Base-by-base conservation (phyloP, 2,888 invertebrate species). In the Blastobasis adustella region DNA sequence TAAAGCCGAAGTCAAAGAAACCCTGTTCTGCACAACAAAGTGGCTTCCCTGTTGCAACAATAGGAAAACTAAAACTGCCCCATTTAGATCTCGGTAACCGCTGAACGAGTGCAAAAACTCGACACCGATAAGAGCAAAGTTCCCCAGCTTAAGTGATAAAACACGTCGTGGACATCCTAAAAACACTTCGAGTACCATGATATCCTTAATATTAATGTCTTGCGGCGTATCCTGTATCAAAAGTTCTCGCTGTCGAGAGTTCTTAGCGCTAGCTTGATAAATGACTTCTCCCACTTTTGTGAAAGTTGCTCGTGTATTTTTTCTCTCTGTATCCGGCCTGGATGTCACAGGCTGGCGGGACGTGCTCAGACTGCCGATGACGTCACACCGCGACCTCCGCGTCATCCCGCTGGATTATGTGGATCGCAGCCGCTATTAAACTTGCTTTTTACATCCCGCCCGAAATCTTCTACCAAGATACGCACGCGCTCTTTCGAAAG, bases 121-220 rank as follows among this genome's bases (percentile, higher is more conserved):
- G 51, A 56, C 57, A 50, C 63, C 63, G 67, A 69, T 73, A 69
- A 76, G 68, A 71, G 74, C 66, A 73, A 81, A 82, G 72, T 82
- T 79, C 71, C 58, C 62, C 64, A 62, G 76, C 77, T 82, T 79
- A 82, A 79, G 80, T 82, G 82, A 84, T 83, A 85, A 82, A 82
- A 83, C 81, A 82, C 76, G 78, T 71, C 61, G 68, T 67, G 66
- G 73, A 77, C 77, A 76, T 73, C 71, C 75, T 69, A 79, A 82
- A 84, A 84, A 80, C 78, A 73, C 69, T 75, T 75, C 66, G 70
- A 74, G 74, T 76, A 72, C 73, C 76, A 76, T 73, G 79, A 87
- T 84, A 85, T 78, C 82, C 80, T 78, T 80, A 80, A 83, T 87
- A 87, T 88, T 88, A 87, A 88, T 87, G 86, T 84, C 79, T 80